Percentiles rank a stretch among this genome's conserved stretches.
Evolutionary conservation across 2,888 invertebrate species (phyloP).

Genomic region (Aelia acuminata): DNA sequence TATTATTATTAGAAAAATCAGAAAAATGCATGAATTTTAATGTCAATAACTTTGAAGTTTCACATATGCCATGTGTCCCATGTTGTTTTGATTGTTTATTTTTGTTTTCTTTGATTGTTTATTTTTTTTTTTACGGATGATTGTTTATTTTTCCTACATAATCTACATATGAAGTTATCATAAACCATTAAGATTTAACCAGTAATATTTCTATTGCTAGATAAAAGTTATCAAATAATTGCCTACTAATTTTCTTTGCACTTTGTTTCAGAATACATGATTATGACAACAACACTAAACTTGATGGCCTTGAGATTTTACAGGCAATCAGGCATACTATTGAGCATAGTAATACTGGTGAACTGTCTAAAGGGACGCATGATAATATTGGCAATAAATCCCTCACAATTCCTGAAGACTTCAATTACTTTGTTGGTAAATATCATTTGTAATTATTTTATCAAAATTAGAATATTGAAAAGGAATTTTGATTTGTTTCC

Average conservation of each 20-base stretch:
- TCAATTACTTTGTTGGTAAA: constrained; percentile 45
- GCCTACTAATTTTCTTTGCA: not conserved
- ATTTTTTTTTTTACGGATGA: too few species aligned
- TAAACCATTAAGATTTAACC: not conserved
- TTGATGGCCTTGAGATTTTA: constrained; percentile 92
- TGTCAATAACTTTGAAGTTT: too few species aligned
- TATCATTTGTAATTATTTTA: not conserved
- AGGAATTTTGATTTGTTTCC: too few species aligned
- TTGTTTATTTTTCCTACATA: too few species aligned
- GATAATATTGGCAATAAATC: constrained; percentile 68
- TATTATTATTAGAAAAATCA: too few species aligned
- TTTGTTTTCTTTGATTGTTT: too few species aligned
- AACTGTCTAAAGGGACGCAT: constrained; percentile 68
- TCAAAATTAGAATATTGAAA: not conserved
- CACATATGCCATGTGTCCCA: too few species aligned
- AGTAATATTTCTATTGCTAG: not conserved
- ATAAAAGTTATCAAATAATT: not conserved
- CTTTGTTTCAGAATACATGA: constrained; percentile 78
- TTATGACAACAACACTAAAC: constrained; percentile 87
- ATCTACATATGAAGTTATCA: too few species aligned
- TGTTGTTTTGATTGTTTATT: too few species aligned
- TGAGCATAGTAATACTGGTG: constrained; percentile 74
- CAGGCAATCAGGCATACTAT: constrained; percentile 84
- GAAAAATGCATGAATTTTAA: too few species aligned
- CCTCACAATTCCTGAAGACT: constrained; percentile 9